phyloP scores from a whole-genome alignment of 2,113 vertebrate genomes.

The Nerophis ophidion region DNA sequence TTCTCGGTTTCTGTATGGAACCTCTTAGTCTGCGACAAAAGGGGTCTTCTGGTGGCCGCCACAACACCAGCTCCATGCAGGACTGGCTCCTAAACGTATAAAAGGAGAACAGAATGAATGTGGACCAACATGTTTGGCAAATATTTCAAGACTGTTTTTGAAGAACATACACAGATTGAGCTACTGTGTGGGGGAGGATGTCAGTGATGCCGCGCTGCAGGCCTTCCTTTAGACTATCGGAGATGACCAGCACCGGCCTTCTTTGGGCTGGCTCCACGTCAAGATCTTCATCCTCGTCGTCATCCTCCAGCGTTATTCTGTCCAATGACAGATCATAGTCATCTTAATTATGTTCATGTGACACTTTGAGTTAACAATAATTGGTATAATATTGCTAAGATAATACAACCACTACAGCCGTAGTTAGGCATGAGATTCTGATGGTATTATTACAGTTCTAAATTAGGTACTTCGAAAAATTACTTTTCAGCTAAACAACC shows the following conservation, averaged over 20 bases:
- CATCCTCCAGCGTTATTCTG: constrained; percentile 76
- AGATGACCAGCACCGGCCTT: constrained; percentile 72
- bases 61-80: constrained; percentile 78
- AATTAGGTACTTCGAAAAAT: too few relatives aligned
- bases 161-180: constrained; percentile 72
- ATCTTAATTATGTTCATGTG: not conserved
- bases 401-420: too few relatives aligned
- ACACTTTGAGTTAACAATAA: not conserved
- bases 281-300: constrained; percentile 70
- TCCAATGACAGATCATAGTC: constrained; percentile 49
- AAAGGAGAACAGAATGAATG: constrained; percentile 2
- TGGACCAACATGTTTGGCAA: not conserved
- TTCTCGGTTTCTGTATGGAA: constrained; percentile 66
- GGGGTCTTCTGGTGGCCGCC: constrained; percentile 72
- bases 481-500: too few relatives aligned
- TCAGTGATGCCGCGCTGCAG: constrained; percentile 72
- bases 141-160: not conserved
- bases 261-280: constrained; percentile 66
- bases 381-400: too few relatives aligned
- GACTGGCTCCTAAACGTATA: constrained; percentile 64
- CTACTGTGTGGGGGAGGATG: constrained; percentile 74
- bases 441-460: too few relatives aligned
- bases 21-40: constrained; percentile 65
- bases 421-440: too few relatives aligned
- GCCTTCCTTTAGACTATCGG: constrained; percentile 74